These are phyloP conservation scores for Myotis myotis DNA, from an alignment of 2,797 vertebrate species.

Conservation along the genomic window DNA sequence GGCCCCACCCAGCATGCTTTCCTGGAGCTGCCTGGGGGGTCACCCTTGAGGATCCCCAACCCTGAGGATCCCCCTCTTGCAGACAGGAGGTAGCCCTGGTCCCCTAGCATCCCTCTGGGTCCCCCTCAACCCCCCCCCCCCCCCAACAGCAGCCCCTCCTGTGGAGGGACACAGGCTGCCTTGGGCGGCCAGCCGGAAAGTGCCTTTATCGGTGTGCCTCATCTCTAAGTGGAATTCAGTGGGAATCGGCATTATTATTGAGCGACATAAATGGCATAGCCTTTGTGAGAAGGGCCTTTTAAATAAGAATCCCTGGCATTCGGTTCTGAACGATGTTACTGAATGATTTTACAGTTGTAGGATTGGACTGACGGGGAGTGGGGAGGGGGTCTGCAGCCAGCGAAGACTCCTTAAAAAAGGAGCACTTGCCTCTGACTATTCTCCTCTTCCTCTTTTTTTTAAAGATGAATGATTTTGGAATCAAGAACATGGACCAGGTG, in stretches of 20 bases:
- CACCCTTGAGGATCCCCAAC: not conserved
- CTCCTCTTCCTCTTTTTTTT: not conserved
- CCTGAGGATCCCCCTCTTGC: not conserved
- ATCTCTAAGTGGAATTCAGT: not conserved
- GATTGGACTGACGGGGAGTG: not conserved
- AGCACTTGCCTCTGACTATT: not conserved
- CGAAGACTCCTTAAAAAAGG: not conserved
- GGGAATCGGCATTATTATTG: not conserved
- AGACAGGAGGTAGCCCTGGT: not conserved
- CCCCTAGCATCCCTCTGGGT: not conserved
- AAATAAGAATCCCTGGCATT: not conserved
- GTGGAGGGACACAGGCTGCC: not conserved
- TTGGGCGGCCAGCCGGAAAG: not conserved
- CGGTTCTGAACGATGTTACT: not conserved
- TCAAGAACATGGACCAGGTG: slow-evolving; percentile 90
- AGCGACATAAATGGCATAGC: not conserved
- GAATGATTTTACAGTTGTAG: too few relatives aligned
- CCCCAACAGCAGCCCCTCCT: not conserved
- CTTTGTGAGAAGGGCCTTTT: not conserved
- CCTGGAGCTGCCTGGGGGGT: not conserved
- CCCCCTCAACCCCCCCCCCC: too few relatives aligned
- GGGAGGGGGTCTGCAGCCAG: fast-evolving
- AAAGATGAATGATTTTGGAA: slow-evolving; percentile 89
- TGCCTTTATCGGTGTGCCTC: not conserved
- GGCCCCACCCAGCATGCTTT: not conserved